Evolutionary conservation across 2,888 invertebrate genomes (phyloP).

Genomic region (Amiota communis): DNA sequence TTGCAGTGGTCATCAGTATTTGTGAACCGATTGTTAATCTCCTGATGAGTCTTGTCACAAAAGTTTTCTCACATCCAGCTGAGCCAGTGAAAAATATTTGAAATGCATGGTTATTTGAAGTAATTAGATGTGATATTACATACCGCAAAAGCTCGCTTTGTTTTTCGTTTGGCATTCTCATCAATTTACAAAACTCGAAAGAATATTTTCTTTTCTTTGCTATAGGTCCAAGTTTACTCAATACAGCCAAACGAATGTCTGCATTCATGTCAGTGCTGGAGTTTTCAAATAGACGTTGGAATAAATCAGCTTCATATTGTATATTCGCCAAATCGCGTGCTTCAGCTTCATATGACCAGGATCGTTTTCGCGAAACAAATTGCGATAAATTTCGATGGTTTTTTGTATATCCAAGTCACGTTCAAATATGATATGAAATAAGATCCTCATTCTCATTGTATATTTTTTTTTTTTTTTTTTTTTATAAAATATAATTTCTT

Average conservation of each 20-base stretch:
- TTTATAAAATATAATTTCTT: too few species aligned
- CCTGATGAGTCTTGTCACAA: neutral
- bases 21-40: neutral
- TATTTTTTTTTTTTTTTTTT: too few species aligned
- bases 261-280: neutral
- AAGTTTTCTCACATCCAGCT: neutral
- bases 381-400: too few species aligned
- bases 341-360: neutral
- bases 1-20: neutral
- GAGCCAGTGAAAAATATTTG: neutral
- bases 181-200: neutral
- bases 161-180: constrained; percentile 1
- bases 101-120: neutral
- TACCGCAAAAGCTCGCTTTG: too few species aligned
- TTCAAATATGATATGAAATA: too few species aligned
- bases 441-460: too few species aligned
- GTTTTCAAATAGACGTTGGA: neutral
- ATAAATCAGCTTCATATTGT: neutral
- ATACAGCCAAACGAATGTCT: neutral
- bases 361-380: neutral
- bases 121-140: neutral
- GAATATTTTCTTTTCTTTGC: neutral
- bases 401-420: neutral
- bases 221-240: neutral
- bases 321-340: neutral